These are phyloP conservation scores for Thamnophis sirtalis DNA, from an alignment of 2,113 vertebrate species.

Conservation along the genomic window DNA sequence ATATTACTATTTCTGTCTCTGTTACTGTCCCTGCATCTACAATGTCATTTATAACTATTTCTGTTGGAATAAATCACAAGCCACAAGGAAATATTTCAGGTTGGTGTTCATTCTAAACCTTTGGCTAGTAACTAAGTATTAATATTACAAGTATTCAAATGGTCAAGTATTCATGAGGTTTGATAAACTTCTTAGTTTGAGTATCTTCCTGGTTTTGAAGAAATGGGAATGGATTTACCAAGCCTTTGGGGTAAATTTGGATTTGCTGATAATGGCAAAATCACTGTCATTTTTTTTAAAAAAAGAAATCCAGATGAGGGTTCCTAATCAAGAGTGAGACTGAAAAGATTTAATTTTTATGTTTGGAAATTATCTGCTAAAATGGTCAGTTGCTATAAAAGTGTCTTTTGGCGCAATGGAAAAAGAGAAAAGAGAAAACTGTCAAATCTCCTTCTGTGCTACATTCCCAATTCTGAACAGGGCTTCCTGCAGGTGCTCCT, in stretches of 20 bases:
- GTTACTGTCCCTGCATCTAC: neutral
- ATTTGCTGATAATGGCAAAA: neutral
- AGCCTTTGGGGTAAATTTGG: neutral
- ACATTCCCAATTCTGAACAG: neutral
- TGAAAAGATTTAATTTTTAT: neutral
- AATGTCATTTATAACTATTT: neutral
- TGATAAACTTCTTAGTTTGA: neutral
- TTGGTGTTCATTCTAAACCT: neutral
- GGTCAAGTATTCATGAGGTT: neutral
- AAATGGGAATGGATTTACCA: neutral
- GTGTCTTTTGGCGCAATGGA: neutral
- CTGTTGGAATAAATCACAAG: neutral
- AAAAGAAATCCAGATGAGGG: neutral
- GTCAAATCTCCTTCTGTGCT: neutral
- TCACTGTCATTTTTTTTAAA: neutral
- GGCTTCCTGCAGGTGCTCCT: neutral
- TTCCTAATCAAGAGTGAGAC: neutral
- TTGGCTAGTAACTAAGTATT: neutral
- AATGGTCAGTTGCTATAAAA: neutral
- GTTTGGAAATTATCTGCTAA: neutral
- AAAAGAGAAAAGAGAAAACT: neutral
- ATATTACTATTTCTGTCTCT: neutral
- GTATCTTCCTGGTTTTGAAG: neutral
- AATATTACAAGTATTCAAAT: neutral
- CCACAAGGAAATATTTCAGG: neutral